Percentiles rank a stretch among this genome's conserved stretches.
phyloP scores from a whole-genome alignment of 2,797 vertebrate species.

The Oreochromis grahami region DNA sequence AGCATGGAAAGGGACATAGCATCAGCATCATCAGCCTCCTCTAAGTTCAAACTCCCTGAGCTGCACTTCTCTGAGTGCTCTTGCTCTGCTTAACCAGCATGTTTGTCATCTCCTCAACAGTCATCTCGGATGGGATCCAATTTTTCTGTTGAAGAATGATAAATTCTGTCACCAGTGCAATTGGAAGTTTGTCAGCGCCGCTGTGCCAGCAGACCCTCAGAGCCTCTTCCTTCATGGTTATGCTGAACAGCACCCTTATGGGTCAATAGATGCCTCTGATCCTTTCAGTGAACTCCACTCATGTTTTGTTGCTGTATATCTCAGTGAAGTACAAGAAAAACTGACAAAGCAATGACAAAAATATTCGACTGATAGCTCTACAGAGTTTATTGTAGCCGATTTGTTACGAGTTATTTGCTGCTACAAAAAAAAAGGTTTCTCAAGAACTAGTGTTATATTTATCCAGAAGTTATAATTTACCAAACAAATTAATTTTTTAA shows the following conservation, averaged over 20 bases:
- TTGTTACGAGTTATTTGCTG: not conserved
- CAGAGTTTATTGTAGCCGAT: not conserved
- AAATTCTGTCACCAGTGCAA: not conserved
- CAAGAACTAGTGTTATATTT: not conserved
- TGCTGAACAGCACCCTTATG: not conserved
- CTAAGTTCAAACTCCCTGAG: conserved; percentile 5
- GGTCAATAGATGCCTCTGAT: not conserved
- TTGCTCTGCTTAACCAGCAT: conserved; percentile 7
- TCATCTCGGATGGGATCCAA: conserved; percentile 2
- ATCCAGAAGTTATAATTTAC: not conserved
- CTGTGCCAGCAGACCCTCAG: not conserved
- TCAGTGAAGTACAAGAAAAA: not conserved
- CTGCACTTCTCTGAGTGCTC: not conserved
- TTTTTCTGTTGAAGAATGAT: conserved; percentile 12
- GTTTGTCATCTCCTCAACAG: conserved; percentile 15
- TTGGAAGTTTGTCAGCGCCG: not conserved
- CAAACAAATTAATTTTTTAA: not conserved
- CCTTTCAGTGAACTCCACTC: not conserved
- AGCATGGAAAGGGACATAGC: not conserved
- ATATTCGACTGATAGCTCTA: not conserved
- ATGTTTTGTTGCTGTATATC: not conserved
- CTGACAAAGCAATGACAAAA: not conserved
- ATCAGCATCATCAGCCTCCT: not conserved
- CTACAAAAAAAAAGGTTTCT: not conserved
- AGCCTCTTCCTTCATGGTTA: not conserved